Base-by-base conservation (phyloP, 2,797 vertebrate species). In the Xiphorhynchus erythropygius region DNA sequence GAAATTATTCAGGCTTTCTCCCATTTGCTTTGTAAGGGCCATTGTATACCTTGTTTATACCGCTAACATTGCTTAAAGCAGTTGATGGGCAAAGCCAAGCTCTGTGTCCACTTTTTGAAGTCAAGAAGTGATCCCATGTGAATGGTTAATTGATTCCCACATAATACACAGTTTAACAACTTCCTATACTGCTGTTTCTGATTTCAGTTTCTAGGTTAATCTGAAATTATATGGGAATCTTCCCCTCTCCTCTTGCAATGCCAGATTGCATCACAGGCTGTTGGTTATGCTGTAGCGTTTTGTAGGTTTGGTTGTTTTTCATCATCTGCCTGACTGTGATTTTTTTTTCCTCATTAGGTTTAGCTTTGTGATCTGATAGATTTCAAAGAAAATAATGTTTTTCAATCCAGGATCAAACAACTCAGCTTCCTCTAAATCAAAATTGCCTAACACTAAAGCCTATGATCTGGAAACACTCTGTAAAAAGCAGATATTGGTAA, bases 401-500 rank as follows among this genome's bases (percentile, higher is more conserved):
- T 84, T 79, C 46, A 83, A 83, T 62, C 12, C 16, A 37, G 10
- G 25, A 57, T 73, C 24, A 87, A 84, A 84, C 42, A 67, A n/a
- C n/a, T 80, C 44, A 28, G 21, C 63, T 90, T 87, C 42, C 28
- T 64, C 25, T 86, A 76, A 77, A 39, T 75, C 56, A 91, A 78
- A 96, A 24, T 79, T 88, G 27, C 65, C 17, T 87, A 76, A 33
- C 23, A 76, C 52, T 35, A 41, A 94, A 96, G 82, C 69, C 42
- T 44, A 5, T 35, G 41, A 23, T 47, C 35, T 64, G 55, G 41
- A 93, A 93, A 55, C 24, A 39, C 19, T 55, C 24, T 59, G 28
- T 77, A 68, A 91, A 94, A 93, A 23, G 47, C 71, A 82, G 28
- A 89, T 67, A 87, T 59, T 42, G 55, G 93, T 89, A 63, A 94